Evolutionary conservation across 1,140 invertebrate genomes (phyloP).

Genomic region (Pseudomyrmex cubaensis): DNA sequence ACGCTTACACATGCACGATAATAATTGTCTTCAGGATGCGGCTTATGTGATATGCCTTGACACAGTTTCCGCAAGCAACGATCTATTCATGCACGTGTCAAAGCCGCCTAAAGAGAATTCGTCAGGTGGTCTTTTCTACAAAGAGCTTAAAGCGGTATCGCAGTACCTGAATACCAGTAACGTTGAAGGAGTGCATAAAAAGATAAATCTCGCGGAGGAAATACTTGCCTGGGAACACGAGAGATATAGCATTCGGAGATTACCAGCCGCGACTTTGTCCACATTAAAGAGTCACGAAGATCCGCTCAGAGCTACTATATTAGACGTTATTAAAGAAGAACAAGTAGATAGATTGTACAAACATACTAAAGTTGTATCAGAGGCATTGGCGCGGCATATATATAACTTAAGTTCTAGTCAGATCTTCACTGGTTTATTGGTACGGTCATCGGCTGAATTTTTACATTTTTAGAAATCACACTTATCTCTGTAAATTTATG

Average conservation of each 20-base stretch:
- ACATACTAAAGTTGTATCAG: constrained; percentile 92
- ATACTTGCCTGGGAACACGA: constrained; percentile 98
- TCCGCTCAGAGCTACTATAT: constrained; percentile 87
- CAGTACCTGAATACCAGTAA: constrained; percentile 84
- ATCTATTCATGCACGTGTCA: constrained; percentile 96
- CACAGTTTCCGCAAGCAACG: constrained; percentile 87
- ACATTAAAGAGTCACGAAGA: constrained; percentile 89
- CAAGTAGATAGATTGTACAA: constrained; percentile 87
- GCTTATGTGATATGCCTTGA: constrained; percentile 97
- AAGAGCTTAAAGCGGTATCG: constrained; percentile 88
- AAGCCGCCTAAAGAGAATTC: constrained; percentile 97
- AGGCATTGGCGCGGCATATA: constrained; percentile 93
- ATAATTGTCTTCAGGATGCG: constrained; percentile 88
- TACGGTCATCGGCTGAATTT: constrained; percentile 78
- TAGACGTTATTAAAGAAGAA: constrained; percentile 87
- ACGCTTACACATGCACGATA: too few relatives aligned
- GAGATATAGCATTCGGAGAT: constrained; percentile 95
- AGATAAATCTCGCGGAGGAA: constrained; percentile 98
- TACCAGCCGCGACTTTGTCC: constrained; percentile 97
- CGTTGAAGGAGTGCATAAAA: constrained; percentile 96
- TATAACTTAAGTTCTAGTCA: constrained; percentile 92
- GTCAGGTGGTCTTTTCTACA: constrained; percentile 89
- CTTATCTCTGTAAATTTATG: background rate
- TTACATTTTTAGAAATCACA: background rate
- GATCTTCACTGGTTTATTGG: constrained; percentile 90